Evolutionary conservation across 2,113 vertebrate species (phyloP).

Genomic region (Pomatorhinus ruficollis): DNA sequence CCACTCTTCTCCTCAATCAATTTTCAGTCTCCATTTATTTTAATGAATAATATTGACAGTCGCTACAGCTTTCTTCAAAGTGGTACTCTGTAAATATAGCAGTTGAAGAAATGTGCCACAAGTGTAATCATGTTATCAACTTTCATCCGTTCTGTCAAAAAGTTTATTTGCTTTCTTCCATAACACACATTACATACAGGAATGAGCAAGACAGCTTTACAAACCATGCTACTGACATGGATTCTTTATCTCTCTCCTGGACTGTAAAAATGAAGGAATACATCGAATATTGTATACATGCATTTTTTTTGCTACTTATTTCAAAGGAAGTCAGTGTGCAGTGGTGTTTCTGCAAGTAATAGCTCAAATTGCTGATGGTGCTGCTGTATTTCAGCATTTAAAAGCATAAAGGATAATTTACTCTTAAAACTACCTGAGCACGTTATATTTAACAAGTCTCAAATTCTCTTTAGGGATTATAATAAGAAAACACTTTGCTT

Average conservation of each 20-base stretch:
- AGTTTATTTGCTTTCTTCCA: background rate
- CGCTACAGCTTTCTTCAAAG: background rate
- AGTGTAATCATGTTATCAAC: background rate
- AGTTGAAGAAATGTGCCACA: background rate
- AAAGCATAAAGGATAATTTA: slow-evolving; percentile 36
- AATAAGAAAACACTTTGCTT: slow-evolving; percentile 65
- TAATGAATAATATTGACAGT: slow-evolving; percentile 16
- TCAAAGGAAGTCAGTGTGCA: background rate
- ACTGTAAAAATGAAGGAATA: background rate
- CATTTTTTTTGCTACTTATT: background rate
- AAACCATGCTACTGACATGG: background rate
- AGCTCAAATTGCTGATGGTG: background rate
- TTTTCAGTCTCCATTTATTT: slow-evolving; percentile 39
- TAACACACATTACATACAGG: background rate
- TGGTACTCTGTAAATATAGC: background rate
- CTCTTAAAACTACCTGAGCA: slow-evolving; percentile 57
- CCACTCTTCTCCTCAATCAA: background rate
- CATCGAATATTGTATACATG: background rate
- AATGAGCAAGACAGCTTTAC: background rate
- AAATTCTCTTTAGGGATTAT: slow-evolving; percentile 63
- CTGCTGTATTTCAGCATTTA: background rate
- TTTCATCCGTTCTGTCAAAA: background rate
- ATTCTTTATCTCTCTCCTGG: background rate
- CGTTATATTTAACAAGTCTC: slow-evolving; percentile 66
- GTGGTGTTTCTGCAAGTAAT: background rate